Evolutionary conservation across 2,888 invertebrate genomes (phyloP), one percentile per base, ranked within the genome.

Genomic region (Ormia ochracea): DNA sequence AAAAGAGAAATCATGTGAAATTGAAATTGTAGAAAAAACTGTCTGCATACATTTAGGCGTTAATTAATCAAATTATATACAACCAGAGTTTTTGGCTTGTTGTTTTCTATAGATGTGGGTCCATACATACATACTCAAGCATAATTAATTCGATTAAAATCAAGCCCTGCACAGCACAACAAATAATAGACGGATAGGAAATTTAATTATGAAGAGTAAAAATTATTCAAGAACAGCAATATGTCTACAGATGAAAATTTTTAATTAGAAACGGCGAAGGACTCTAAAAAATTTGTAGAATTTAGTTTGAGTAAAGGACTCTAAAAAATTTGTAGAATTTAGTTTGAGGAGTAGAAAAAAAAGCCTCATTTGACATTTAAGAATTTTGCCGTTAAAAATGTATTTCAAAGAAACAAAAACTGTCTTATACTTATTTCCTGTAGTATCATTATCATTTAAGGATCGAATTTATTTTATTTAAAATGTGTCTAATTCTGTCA

Each of bases 41-140:
- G 75, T 76, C 80, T 75, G 80, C 72, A 80, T 80, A 76, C 72
- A 76, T 80, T 80, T 80, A 80, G 80, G 80, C 80, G 66, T 80
- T 80, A 80, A 80, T 80, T 80, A 80, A 80, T 80, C 80, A 80
- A 80, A 72, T 80, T 80, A 80, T 68, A 75, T 48, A 38, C 33
- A 65, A 66, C 79, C 56, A 70, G 63, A 61, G 52, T 48, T 38
- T 48, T 26, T 41, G 56, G 50, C 54, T 56, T 28, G 38, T 10
- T 50, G 56, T 58, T 56, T 74, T 54, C 38, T 69, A 54, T 56
- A n/a, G n/a, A n/a, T n/a, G n/a, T n/a, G n/a, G n/a, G n/a, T n/a
- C n/a, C n/a, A n/a, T n/a, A n/a, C n/a, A n/a, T n/a, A 63, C 50
- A 80, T 61, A 72, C 50, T 68, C 76, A 48, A 75, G 75, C 76